Percentiles rank a stretch among this genome's conserved stretches.
These are phyloP conservation scores for Sciurus vulgaris DNA, from an alignment of 2,797 vertebrate species.

Conservation along the genomic window DNA sequence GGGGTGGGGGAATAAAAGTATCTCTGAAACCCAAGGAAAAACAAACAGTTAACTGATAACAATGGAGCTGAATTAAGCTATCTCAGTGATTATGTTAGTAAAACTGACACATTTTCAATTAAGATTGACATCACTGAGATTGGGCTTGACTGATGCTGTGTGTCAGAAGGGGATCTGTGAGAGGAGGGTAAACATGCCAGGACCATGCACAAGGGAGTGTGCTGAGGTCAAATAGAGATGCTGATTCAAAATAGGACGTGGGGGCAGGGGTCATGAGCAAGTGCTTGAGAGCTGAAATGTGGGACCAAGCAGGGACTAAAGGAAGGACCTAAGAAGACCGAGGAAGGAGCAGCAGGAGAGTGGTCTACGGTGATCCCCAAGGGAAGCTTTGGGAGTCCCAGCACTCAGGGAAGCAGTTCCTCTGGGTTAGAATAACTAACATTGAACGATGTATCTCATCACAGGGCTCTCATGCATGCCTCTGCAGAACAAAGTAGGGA, in stretches of 20 bases:
- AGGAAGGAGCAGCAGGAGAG: neutral
- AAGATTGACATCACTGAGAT: constrained; percentile 56
- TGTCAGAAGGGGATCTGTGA: constrained; percentile 29
- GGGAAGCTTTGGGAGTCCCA: fast-evolving
- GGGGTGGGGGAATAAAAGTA: neutral
- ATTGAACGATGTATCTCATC: fast-evolving
- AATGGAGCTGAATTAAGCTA: constrained; percentile 57
- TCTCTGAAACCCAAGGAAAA: constrained; percentile 41
- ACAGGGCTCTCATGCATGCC: too few relatives aligned
- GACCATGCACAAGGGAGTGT: neutral
- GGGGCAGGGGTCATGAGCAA: neutral
- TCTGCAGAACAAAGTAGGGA: neutral
- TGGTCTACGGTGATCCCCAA: neutral
- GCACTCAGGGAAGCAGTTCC: neutral
- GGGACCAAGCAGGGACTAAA: neutral
- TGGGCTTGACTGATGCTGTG: constrained; percentile 34
- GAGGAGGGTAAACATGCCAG: neutral
- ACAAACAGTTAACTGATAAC: neutral
- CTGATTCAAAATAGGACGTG: neutral
- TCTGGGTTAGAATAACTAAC: neutral
- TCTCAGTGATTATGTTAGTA: constrained; percentile 29
- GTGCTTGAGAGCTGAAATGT: neutral
- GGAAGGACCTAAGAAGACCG: neutral
- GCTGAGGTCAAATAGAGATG: constrained; percentile 25
- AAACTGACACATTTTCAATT: constrained; percentile 64